A percentile compares a stretch with the other conserved stretches of the same genome.
Conservation (phyloP, 2,797 vertebrate species). For the Tauraco hartlaubi region DNA sequence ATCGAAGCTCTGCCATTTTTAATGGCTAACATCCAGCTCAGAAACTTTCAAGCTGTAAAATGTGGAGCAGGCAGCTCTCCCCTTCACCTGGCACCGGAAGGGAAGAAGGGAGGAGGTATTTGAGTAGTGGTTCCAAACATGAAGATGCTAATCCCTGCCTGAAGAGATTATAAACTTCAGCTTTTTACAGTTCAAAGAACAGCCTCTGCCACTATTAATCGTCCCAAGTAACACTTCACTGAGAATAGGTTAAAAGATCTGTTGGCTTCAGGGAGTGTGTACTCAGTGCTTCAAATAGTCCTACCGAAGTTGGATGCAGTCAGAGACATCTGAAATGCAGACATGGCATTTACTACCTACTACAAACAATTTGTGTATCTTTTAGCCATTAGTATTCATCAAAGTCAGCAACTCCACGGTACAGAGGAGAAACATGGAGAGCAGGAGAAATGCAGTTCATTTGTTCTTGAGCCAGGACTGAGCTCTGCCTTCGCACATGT, state of each 20-base stretch:
- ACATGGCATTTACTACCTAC: background rate
- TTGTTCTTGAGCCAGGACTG: background rate
- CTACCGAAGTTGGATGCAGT: fast-evolving
- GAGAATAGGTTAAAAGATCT: background rate
- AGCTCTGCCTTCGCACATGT: background rate
- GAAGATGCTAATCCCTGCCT: slow-evolving; percentile 2
- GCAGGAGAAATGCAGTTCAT: background rate
- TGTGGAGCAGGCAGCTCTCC: background rate
- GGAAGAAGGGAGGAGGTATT: background rate
- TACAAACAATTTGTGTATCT: background rate
- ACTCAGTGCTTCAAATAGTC: background rate
- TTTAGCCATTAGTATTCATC: slow-evolving; percentile 3
- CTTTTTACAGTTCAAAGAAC: slow-evolving; percentile 16
- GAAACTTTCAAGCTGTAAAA: background rate
- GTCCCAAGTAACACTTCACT: background rate
- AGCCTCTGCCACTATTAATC: background rate
- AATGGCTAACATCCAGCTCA: background rate
- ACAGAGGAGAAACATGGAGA: background rate
- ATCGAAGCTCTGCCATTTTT: background rate
- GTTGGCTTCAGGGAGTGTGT: background rate
- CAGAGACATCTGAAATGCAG: background rate
- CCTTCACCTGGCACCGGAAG: fast-evolving
- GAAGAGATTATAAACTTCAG: background rate
- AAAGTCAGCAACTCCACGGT: background rate
- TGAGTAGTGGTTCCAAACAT: background rate